These are phyloP conservation scores for Scaeva pyrastri DNA, from an alignment of 2,888 invertebrate genomes.

Conservation along the genomic window DNA sequence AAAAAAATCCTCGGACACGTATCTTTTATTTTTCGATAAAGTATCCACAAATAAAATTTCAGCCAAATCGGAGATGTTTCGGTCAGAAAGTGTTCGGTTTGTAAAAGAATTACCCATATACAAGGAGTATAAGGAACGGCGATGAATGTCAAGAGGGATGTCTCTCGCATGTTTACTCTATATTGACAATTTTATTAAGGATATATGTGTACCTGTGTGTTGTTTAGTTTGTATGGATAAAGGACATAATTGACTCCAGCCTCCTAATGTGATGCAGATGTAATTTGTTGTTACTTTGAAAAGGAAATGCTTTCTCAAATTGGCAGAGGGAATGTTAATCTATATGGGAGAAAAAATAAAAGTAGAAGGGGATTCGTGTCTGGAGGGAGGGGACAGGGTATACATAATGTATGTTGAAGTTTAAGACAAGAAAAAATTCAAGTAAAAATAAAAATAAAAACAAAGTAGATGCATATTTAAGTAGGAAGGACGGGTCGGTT, in stretches of 20 bases:
- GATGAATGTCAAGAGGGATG: constrained; percentile 3
- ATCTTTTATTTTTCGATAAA: too few relatives aligned
- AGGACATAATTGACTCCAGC: constrained; percentile 30
- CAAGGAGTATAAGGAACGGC: background rate
- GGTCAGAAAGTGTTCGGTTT: too few relatives aligned
- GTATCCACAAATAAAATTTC: too few relatives aligned
- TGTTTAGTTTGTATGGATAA: background rate
- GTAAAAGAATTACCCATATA: too few relatives aligned
- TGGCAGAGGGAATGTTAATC: background rate
- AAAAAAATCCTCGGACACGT: too few relatives aligned
- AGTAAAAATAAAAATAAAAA: background rate
- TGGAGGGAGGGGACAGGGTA: background rate
- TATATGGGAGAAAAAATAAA: background rate
- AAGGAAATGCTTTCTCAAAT: constrained; percentile 6
- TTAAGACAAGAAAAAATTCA: background rate
- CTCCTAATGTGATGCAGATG: constrained; percentile 26
- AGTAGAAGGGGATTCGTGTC: background rate
- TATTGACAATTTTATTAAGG: constrained; percentile 33
- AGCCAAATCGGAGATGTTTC: too few relatives aligned
- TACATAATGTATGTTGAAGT: too few relatives aligned
- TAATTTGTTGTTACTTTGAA: constrained; percentile 34
- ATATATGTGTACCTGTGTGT: too few relatives aligned
- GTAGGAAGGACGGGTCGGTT: background rate
- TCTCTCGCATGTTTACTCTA: background rate
- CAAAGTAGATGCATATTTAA: constrained; percentile 1